Conservation (phyloP, 2,797 vertebrate genomes). For the Eremophila alpestris region DNA sequence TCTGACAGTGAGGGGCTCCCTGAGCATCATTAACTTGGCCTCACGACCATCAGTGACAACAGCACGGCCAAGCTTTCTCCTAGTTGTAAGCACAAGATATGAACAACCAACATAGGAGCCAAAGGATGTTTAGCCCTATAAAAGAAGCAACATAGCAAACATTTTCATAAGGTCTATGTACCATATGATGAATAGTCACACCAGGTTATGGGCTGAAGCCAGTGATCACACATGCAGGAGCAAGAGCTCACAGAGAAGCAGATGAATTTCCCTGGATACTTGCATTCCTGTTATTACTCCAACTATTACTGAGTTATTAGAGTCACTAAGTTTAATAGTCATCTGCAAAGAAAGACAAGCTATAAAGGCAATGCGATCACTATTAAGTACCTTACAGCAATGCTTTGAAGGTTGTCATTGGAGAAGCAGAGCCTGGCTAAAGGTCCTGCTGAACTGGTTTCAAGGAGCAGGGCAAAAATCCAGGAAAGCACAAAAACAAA, state of each 20-base stretch:
- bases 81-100: background rate
- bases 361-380: background rate
- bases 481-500: background rate
- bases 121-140: background rate
- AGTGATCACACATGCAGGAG: background rate
- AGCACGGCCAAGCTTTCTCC: accelerated
- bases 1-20: accelerated
- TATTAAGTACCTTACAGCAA: background rate
- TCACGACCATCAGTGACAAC: background rate
- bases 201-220: background rate
- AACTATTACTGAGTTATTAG: background rate
- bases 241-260: background rate
- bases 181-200: background rate
- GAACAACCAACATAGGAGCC: background rate
- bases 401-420: background rate
- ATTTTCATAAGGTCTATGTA: background rate
- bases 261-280: background rate
- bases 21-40: background rate
- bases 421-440: background rate
- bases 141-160: background rate
- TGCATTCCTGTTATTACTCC: background rate
- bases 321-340: background rate
- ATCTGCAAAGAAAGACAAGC: background rate
- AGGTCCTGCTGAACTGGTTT: background rate
- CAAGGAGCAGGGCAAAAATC: background rate